These are phyloP conservation scores for Gambusia affinis DNA, from an alignment of 2,113 vertebrate genomes.

Conservation along the genomic window DNA sequence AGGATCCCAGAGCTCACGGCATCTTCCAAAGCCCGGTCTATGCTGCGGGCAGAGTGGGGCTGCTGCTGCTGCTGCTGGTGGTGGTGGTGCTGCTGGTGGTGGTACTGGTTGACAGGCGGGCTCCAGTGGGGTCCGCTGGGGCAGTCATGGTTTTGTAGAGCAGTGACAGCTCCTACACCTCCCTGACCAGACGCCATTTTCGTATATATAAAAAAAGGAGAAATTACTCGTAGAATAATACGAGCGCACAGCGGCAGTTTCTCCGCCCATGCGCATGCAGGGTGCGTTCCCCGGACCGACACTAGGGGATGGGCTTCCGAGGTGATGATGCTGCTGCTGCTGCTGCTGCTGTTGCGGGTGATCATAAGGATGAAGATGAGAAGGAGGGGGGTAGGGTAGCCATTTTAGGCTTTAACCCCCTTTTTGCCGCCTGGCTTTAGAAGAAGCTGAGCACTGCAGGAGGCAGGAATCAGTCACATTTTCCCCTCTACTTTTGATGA, in stretches of 20 bases:
- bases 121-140: conserved; percentile 87
- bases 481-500: background rate
- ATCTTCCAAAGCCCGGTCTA: conserved; percentile 94
- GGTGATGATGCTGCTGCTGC: conserved; percentile 18
- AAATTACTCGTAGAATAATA: conserved; percentile 81
- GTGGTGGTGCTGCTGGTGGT: conserved; percentile 78
- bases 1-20: conserved; percentile 90
- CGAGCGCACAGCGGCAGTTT: conserved; percentile 79
- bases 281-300: conserved; percentile 50
- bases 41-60: conserved; percentile 86
- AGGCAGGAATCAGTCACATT: background rate
- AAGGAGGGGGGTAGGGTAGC: conserved; percentile 53
- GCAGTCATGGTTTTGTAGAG: conserved; percentile 80
- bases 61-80: conserved; percentile 80
- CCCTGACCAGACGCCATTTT: conserved; percentile 93
- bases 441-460: conserved; percentile 12
- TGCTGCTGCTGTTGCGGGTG: conserved; percentile 3
- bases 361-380: conserved; percentile 25
- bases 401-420: conserved; percentile 67
- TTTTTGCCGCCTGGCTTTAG: conserved; percentile 32
- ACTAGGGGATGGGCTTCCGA: conserved; percentile 67
- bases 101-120: conserved; percentile 81
- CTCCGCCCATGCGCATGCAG: conserved; percentile 81
- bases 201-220: conserved; percentile 57
- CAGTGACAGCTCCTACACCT: conserved; percentile 77